Evolutionary conservation across 1,140 invertebrate genomes (phyloP).

Genomic region (Drosophila azteca): DNA sequence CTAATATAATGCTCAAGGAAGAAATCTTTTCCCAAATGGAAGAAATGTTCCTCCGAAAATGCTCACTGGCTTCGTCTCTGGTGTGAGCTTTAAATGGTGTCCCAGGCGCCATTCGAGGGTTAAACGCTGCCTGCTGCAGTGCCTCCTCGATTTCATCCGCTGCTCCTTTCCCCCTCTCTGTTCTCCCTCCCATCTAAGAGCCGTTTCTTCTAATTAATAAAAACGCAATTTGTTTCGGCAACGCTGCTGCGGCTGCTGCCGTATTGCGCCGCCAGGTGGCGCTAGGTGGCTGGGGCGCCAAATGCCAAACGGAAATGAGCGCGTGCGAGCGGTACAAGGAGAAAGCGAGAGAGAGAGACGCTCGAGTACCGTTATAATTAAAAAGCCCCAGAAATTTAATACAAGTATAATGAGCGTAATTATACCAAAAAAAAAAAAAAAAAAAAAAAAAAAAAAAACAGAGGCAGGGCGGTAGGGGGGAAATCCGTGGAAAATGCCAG

Average conservation of each 20-base stretch:
- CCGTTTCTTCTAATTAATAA: slow-evolving; percentile 69
- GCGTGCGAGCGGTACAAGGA: slow-evolving; percentile 2
- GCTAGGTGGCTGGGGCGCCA: slow-evolving; percentile 43
- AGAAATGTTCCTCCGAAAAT: no score
- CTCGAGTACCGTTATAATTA: slow-evolving; percentile 54
- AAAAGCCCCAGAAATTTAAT: slow-evolving; percentile 70
- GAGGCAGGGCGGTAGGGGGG: slow-evolving; percentile 1
- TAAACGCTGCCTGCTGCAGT: slow-evolving; percentile 9
- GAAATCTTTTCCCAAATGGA: no score
- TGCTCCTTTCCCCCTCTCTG: not conserved
- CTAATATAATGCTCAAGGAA: not conserved
- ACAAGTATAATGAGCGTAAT: slow-evolving; percentile 75
- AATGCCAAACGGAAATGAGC: slow-evolving; percentile 42
- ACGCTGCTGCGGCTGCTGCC: not conserved
- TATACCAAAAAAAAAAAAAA: slow-evolving; percentile 25
- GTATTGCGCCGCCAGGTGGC: slow-evolving; percentile 50
- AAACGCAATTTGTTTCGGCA: slow-evolving; percentile 66
- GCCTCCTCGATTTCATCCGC: no score
- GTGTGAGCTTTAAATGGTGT: no score
- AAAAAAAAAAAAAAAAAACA: not conserved
- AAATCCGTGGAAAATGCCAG: no score
- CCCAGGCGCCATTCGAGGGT: slow-evolving; percentile 4
- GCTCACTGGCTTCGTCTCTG: no score
- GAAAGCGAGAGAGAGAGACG: not conserved
- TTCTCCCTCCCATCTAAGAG: not conserved